phyloP scores from a whole-genome alignment of 2,113 vertebrate species.

The Tupaia tana region DNA sequence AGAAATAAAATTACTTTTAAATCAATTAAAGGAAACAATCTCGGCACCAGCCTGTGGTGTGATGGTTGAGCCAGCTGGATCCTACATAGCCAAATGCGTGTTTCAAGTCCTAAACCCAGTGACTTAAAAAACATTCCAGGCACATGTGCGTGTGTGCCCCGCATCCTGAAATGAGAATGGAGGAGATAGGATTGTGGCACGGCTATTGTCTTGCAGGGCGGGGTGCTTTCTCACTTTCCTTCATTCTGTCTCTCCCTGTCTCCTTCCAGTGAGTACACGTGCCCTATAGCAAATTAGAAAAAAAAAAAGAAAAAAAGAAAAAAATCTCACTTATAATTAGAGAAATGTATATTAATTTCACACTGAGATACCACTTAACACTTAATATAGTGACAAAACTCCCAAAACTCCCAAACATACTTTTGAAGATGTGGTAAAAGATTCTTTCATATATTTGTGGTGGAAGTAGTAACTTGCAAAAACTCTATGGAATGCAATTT shows the following conservation, averaged over 20 bases:
- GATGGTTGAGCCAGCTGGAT: too few species aligned
- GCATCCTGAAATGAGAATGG: too few species aligned
- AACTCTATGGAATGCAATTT: not conserved
- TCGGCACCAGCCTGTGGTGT: not conserved
- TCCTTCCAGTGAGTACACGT: too few species aligned
- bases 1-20: conserved; percentile 50
- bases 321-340: conserved; percentile 21
- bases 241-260: too few species aligned
- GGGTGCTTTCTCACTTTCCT: too few species aligned
- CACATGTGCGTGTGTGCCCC: too few species aligned
- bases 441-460: conserved; percentile 7
- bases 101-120: too few species aligned
- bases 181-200: too few species aligned
- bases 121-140: too few species aligned
- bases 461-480: conserved; percentile 3
- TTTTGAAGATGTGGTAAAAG: conserved; percentile 31
- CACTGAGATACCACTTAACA: conserved; percentile 19
- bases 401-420: not conserved
- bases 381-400: conserved; percentile 28
- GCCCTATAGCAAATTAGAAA: too few species aligned
- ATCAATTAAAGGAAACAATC: not conserved
- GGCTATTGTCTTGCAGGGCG: too few species aligned
- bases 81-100: too few species aligned
- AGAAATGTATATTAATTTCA: conserved; percentile 31
- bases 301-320: not conserved